Conservation (phyloP, 2,797 vertebrate genomes). For the Hephaestus fuliginosus region DNA sequence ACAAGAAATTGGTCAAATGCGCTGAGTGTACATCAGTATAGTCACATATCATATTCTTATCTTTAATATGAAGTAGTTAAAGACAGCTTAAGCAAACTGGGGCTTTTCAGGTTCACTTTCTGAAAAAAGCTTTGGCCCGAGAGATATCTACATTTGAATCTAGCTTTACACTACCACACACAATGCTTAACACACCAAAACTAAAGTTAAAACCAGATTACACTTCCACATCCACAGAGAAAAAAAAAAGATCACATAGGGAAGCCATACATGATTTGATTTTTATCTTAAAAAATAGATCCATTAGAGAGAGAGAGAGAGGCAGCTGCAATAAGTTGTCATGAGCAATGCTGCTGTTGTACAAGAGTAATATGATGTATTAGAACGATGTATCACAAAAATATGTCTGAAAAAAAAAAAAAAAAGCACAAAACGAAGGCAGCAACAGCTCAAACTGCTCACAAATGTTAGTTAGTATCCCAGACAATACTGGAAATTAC, state of each 20-base stretch:
- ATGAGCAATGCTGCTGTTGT: neutral
- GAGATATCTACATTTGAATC: neutral
- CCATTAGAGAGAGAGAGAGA: neutral
- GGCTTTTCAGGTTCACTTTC: conserved; percentile 4
- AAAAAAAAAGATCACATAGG: neutral
- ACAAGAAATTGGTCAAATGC: neutral
- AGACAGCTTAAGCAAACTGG: conserved; percentile 1
- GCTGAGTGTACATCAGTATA: neutral
- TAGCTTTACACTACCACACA: neutral
- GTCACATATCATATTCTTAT: neutral
- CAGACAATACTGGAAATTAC: neutral
- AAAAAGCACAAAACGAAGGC: neutral
- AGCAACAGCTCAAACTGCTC: neutral
- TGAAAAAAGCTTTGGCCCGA: neutral
- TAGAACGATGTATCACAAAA: neutral
- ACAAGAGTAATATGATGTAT: neutral
- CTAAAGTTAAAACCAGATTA: conserved; percentile 5
- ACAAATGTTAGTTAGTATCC: neutral
- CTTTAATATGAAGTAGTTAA: neutral
- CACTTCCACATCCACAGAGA: neutral
- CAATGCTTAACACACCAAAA: neutral
- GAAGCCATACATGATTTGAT: conserved; percentile 20
- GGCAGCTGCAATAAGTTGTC: neutral
- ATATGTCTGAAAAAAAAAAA: neutral
- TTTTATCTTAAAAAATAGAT: neutral